Conservation (phyloP, 2,797 vertebrate species). For the Phataginus tetradactyla region DNA sequence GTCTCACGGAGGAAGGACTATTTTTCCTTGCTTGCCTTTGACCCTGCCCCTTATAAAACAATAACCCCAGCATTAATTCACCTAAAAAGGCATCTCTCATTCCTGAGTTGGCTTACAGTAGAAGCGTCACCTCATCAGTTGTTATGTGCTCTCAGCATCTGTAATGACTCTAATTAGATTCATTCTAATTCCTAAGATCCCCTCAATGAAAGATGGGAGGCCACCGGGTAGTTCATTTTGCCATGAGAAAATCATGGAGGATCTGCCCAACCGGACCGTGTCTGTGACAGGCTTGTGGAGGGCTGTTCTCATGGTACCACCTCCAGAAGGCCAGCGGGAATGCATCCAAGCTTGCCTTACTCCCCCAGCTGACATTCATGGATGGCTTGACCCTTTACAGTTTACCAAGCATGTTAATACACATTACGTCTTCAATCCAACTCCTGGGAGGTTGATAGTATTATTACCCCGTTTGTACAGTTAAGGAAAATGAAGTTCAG, state of each 20-base stretch:
- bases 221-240: neutral
- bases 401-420: neutral
- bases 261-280: neutral
- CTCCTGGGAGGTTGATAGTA: neutral
- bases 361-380: neutral
- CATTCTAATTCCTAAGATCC: neutral
- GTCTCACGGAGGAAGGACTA: neutral
- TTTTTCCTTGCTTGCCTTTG: slow-evolving; percentile 18
- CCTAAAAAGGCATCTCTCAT: neutral
- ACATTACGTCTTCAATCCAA: neutral
- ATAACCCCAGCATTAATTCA: neutral
- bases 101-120: neutral
- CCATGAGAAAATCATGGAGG: neutral
- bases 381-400: neutral
- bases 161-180: slow-evolving; percentile 13
- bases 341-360: neutral
- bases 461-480: neutral
- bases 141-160: neutral
- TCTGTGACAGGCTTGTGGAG: neutral
- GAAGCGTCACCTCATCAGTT: neutral
- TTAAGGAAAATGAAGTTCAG: neutral
- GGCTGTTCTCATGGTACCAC: neutral
- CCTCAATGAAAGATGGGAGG: neutral
- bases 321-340: neutral
- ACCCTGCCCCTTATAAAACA: slow-evolving; percentile 48